Percentiles rank a stretch among this genome's conserved stretches.
phyloP scores from a whole-genome alignment of 1,140 invertebrate species.

The Rhopalosiphum padi region DNA sequence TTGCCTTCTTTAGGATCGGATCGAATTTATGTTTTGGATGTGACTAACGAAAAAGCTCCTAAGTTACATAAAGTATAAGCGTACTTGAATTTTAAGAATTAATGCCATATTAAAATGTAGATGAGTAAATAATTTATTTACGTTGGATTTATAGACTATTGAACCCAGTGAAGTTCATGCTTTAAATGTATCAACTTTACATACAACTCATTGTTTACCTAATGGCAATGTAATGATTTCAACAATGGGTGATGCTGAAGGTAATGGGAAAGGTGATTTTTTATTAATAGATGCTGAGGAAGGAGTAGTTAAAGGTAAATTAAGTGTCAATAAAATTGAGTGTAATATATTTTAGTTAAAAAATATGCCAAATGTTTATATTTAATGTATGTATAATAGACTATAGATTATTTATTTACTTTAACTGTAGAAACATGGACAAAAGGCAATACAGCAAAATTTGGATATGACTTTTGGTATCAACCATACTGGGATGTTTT shows the following conservation, averaged over 20 bases:
- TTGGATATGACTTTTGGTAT: slow-evolving; percentile 94
- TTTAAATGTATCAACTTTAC: slow-evolving; percentile 80
- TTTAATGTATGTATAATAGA: background rate
- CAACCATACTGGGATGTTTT: slow-evolving; percentile 93
- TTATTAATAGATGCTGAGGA: slow-evolving; percentile 85
- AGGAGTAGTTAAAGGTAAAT: slow-evolving; percentile 74
- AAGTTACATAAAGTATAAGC: slow-evolving; percentile 69
- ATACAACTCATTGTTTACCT: slow-evolving; percentile 92
- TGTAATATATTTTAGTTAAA: background rate
- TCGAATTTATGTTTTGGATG: slow-evolving; percentile 87
- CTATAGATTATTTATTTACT: background rate
- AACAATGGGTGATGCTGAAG: slow-evolving; percentile 83
- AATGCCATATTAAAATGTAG: background rate
- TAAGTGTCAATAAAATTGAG: background rate
- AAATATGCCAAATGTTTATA: background rate
- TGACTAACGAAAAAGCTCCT: slow-evolving; percentile 74
- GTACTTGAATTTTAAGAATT: background rate
- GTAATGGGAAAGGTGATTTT: slow-evolving; percentile 86
- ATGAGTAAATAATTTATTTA: background rate
- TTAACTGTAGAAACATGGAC: slow-evolving; percentile 60
- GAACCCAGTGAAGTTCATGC: slow-evolving; percentile 77
- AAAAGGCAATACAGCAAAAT: slow-evolving; percentile 69
- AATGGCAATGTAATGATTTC: slow-evolving; percentile 95
- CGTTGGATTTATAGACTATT: slow-evolving; percentile 68
- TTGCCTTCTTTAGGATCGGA: slow-evolving; percentile 83